Base-by-base conservation (phyloP, 2,888 invertebrate genomes). In the Isoperla grammatica region DNA sequence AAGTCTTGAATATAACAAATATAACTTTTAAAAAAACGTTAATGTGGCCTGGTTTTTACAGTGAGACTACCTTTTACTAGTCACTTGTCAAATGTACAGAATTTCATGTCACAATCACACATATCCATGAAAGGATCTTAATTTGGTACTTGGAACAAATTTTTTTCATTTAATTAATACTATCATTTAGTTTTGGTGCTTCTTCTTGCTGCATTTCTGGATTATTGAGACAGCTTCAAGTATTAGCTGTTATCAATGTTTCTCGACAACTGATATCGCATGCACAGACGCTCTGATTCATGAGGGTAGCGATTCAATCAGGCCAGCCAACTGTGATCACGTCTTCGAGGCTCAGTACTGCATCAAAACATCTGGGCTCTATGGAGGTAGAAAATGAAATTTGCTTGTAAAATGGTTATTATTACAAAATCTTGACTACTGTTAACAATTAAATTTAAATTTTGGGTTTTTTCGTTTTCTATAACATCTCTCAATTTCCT, bases 271-370 rank as follows among this genome's bases (percentile, higher is more conserved):
- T 66, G 78, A 80, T 66, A 79, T 84, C 72, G 83, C 86, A 72
- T 85, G 86, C 74, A 79, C 85, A 65, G 85, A 87, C 73, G 79
- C 82, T 48, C 79, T 86, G 68, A 82, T 85, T 70, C 79, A 79
- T 58, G 78, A 78, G 63, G 79, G 78, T 43, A 22, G 39, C 11
- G 56, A 19, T 37, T 73, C 78, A 53, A 70, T 87, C 66, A 72
- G 78, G 67, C 81, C 88, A 2, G 73, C 76, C 67, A 79, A 79
- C 70, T 90, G 90, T 76, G 79, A 82, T 68, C 80, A 86, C 73
- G 84, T 93, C 57, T 86, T 85, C 72, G 84, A 87, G 72, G 90
- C 93, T 54, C 79, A 80, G 68, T 93, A 85, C 77, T 95, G 95
- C 78, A 80, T 94, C 68, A 94, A 94, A 80, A 82, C 85, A 53